Conservation (phyloP, 2,888 invertebrate genomes). For the Blera fallax region DNA sequence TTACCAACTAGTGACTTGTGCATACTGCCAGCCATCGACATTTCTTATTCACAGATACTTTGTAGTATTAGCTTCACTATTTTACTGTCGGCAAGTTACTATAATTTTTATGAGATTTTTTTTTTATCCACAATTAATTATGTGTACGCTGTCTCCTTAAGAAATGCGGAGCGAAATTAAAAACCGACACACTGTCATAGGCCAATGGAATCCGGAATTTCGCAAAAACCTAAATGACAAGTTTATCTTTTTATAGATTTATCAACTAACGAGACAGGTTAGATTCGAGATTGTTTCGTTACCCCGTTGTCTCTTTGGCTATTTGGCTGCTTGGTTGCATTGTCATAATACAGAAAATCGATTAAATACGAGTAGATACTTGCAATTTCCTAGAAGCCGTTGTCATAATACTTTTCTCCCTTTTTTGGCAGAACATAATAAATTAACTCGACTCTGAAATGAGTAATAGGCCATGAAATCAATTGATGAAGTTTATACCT, state of each 20-base stretch:
- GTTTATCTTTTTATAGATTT: constrained; percentile 21
- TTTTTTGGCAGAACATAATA: constrained; percentile 45
- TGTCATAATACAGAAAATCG: neutral
- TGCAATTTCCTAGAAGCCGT: constrained; percentile 19
- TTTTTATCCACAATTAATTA: constrained; percentile 32
- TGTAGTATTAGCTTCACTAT: neutral
- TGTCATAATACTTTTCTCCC: neutral
- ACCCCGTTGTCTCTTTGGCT: too few species aligned
- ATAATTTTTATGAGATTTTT: too few species aligned
- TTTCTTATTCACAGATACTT: constrained; percentile 3
- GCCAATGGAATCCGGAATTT: constrained; percentile 44
- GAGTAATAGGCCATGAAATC: constrained; percentile 38
- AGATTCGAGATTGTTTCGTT: too few species aligned
- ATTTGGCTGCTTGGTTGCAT: neutral
- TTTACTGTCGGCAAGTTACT: neutral
- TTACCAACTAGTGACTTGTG: constrained; percentile 21
- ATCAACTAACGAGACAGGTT: constrained; percentile 8
- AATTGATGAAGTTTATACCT: constrained; percentile 26
- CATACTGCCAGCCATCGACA: constrained; percentile 10
- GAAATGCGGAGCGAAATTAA: neutral
- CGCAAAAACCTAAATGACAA: constrained; percentile 17
- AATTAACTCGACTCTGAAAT: constrained; percentile 38
- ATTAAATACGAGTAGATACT: constrained; percentile 7
- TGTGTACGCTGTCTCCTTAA: neutral
- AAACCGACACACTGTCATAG: neutral